Percentiles rank a stretch among this genome's conserved stretches.
phyloP scores from a whole-genome alignment of 2,797 vertebrate genomes.

The Pipistrellus kuhlii region DNA sequence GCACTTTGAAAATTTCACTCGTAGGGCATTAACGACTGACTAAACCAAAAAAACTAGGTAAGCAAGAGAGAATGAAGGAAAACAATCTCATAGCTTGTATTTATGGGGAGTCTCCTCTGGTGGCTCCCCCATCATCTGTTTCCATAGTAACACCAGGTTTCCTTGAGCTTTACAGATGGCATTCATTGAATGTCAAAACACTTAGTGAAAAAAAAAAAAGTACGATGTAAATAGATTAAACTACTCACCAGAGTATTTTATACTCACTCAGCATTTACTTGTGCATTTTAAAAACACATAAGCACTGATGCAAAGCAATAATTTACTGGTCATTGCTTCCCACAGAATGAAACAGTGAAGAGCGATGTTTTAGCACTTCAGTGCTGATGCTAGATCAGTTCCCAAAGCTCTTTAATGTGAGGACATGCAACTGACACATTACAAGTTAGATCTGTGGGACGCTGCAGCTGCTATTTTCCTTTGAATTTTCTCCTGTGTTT shows the following conservation, averaged over 20 bases:
- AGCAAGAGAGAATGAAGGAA: background rate
- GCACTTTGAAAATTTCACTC: constrained; percentile 78
- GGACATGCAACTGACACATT: background rate
- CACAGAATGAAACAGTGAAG: constrained; percentile 70
- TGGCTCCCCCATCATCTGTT: background rate
- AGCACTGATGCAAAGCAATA: background rate
- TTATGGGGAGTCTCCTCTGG: constrained; percentile 14
- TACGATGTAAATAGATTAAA: background rate
- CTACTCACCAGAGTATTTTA: background rate
- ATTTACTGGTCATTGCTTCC: constrained; percentile 64
- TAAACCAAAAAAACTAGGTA: constrained; percentile 20
- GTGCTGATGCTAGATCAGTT: background rate
- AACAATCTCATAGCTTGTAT: background rate
- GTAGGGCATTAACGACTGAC: constrained; percentile 65
- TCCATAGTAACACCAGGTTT: constrained; percentile 64
- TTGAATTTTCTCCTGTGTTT: background rate
- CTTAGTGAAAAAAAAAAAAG: constrained; percentile 51
- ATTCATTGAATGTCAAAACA: constrained; percentile 61
- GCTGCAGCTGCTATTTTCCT: background rate
- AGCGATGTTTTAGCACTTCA: constrained; percentile 31
- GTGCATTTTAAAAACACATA: background rate
- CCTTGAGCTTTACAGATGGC: background rate
- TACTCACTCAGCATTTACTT: background rate
- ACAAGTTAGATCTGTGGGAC: background rate
- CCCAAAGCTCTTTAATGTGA: background rate